Conservation (phyloP, 2,888 invertebrate species). For the Acanthosepion esculentum region DNA sequence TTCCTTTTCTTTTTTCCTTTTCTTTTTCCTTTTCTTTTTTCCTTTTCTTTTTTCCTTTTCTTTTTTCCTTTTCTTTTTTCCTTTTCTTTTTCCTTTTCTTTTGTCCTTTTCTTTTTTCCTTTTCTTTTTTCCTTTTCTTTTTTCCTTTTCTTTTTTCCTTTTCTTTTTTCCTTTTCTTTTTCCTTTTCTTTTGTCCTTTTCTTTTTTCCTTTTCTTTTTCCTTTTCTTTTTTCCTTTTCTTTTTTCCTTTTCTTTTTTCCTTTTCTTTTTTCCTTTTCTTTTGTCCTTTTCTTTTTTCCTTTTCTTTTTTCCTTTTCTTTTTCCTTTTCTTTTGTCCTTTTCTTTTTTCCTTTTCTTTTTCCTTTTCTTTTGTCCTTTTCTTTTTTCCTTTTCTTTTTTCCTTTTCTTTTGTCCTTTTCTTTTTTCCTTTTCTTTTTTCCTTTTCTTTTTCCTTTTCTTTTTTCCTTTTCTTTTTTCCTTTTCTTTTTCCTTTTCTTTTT, state of each 20-base stretch:
- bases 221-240: not conserved
- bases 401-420: not conserved
- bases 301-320: not conserved
- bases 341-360: no score
- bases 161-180: not conserved
- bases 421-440: not conserved
- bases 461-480: no score
- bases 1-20: not conserved
- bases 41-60: no score
- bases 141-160: not conserved
- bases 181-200: not conserved
- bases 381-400: not conserved
- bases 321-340: no score
- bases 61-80: not conserved
- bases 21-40: no score
- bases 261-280: not conserved
- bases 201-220: not conserved
- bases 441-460: no score
- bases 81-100: not conserved
- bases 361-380: no score
- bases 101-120: not conserved
- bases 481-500: no score
- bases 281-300: not conserved
- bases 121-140: not conserved
- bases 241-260: not conserved